phyloP scores from a whole-genome alignment of 2,888 invertebrate species.

The Meiosimyza platycephala region DNA sequence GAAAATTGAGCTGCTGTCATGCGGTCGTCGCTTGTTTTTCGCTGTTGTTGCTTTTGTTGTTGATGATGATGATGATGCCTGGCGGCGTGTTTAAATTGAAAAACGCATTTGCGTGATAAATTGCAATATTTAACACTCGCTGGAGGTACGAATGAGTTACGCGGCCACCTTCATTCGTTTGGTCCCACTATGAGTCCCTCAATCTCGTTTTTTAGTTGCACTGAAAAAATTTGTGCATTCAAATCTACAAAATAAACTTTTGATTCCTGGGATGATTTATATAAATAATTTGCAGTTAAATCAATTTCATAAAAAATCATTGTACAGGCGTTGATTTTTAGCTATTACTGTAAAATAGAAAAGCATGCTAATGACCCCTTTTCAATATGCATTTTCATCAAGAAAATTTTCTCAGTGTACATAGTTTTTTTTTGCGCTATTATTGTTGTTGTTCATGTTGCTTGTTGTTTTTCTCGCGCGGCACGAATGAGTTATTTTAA shows the following conservation, averaged over 20 bases:
- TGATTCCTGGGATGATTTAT: too few relatives aligned
- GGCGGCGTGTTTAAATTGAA: conserved; percentile 67
- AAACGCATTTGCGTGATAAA: conserved; percentile 68
- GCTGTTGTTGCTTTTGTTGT: conserved; percentile 50
- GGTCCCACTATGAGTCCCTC: not conserved
- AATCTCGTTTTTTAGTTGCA: not conserved
- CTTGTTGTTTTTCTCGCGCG: not conserved
- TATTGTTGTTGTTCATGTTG: too few relatives aligned
- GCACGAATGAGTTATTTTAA: conserved; percentile 14
- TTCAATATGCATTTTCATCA: too few relatives aligned
- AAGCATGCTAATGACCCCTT: too few relatives aligned
- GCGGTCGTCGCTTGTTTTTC: conserved; percentile 16
- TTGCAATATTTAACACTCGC: conserved; percentile 65
- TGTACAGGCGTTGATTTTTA: too few relatives aligned
- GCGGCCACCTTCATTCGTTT: conserved; percentile 32
- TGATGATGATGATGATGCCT: conserved; percentile 57
- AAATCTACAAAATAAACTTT: too few relatives aligned
- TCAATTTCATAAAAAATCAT: too few relatives aligned
- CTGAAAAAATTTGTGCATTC: too few relatives aligned
- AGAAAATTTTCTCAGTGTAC: too few relatives aligned
- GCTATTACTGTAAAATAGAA: too few relatives aligned
- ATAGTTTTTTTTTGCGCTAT: not conserved
- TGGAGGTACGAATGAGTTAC: conserved; percentile 46
- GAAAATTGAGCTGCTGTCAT: conserved; percentile 28
- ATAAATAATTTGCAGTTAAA: too few relatives aligned